Evolutionary conservation across 1,140 invertebrate species (phyloP).

Genomic region (Planococcus citri): DNA sequence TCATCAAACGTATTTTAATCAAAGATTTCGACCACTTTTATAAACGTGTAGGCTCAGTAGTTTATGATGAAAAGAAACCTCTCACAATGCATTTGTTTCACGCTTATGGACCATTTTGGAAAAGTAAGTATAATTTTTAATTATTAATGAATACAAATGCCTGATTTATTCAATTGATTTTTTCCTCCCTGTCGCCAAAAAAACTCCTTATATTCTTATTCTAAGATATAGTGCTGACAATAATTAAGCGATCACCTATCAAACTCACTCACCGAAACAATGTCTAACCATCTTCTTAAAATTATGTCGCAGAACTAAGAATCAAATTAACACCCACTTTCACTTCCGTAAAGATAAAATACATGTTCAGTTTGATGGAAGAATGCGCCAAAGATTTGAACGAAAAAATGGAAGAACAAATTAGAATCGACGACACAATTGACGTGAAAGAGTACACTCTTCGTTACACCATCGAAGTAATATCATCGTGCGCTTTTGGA

Average conservation of each 20-base stretch:
- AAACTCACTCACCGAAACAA: too few species aligned
- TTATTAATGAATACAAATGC: too few species aligned
- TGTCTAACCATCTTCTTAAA: neutral
- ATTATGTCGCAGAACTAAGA: conserved; percentile 30
- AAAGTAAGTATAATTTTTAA: conserved; percentile 26
- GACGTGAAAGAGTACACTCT: conserved; percentile 36
- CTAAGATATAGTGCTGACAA: too few species aligned
- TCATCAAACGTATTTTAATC: conserved; percentile 35
- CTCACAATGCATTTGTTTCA: neutral
- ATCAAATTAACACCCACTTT: conserved; percentile 42
- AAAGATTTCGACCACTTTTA: conserved; percentile 38
- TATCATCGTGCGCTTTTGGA: conserved; percentile 44
- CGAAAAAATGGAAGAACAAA: neutral
- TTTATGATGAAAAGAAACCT: conserved; percentile 31
- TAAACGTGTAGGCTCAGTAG: conserved; percentile 32
- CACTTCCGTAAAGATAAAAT: conserved; percentile 42
- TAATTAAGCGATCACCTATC: too few species aligned
- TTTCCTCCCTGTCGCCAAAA: too few species aligned
- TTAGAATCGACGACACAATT: conserved; percentile 22
- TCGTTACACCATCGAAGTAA: conserved; percentile 43
- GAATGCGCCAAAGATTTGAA: conserved; percentile 28
- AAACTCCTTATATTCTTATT: too few species aligned
- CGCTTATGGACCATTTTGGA: conserved; percentile 35
- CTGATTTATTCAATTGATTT: too few species aligned
- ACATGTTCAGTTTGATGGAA: conserved; percentile 38